Evolutionary conservation across 2,113 vertebrate genomes (phyloP).

Genomic region (Mastomys coucha): DNA sequence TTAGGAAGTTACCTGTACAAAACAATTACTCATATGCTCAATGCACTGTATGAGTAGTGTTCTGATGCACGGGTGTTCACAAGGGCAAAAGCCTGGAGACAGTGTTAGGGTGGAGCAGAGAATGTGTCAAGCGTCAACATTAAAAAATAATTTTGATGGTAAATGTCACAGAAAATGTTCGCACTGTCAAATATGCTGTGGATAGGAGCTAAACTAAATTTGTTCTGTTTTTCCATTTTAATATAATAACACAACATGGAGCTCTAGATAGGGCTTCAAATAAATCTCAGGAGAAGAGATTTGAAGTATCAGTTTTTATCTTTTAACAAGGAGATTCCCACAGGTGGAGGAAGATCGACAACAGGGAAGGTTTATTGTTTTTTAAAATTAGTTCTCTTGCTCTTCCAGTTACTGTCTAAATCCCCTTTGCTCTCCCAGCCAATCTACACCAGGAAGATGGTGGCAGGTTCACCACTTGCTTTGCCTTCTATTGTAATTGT

Average conservation of each 20-base stretch:
- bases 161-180: background rate
- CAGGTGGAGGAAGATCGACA: background rate
- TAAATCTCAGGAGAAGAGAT: background rate
- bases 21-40: no score
- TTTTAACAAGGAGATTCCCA: background rate
- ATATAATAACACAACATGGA: background rate
- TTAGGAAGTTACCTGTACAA: background rate
- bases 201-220: background rate
- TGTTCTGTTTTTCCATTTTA: background rate
- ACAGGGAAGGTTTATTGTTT: background rate
- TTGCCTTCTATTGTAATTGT: background rate
- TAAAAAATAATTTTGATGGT: background rate
- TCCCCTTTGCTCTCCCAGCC: background rate
- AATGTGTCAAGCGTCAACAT: accelerated
- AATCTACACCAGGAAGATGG: background rate
- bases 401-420: background rate
- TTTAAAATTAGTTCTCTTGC: background rate
- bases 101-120: background rate
- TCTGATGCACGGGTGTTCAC: background rate
- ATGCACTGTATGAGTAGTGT: background rate
- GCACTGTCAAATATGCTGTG: no score
- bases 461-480: background rate
- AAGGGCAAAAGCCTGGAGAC: background rate
- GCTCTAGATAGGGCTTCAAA: background rate
- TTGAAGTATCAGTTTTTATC: background rate